Conservation (phyloP, 1,140 invertebrate genomes). For the Drosophila tani region DNA sequence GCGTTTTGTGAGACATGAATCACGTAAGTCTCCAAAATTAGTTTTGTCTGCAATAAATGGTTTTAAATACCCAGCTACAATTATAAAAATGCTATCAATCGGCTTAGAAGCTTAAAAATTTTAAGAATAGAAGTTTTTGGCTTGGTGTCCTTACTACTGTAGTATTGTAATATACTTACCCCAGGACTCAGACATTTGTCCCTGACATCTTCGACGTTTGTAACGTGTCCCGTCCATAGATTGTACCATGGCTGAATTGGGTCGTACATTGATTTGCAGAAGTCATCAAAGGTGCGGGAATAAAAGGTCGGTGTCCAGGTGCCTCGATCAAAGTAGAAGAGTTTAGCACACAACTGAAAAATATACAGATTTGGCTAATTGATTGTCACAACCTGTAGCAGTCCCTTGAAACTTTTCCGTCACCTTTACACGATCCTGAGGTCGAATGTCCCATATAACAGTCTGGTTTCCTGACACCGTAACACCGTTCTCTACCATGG, state of each 20-base stretch:
- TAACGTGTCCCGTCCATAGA: conserved; percentile 8
- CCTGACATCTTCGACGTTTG: conserved; percentile 12
- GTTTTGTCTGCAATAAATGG: conserved; percentile 3
- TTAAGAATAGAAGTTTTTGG: too few species aligned
- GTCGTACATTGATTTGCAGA: conserved; percentile 29
- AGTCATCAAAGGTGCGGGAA: not conserved
- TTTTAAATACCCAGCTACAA: not conserved
- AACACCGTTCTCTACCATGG: not conserved
- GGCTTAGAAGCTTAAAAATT: too few species aligned
- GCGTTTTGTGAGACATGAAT: not conserved
- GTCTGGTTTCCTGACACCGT: not conserved
- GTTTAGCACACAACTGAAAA: not conserved
- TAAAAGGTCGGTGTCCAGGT: conserved; percentile 13
- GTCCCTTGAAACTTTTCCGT: not conserved
- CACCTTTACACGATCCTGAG: conserved; percentile 12
- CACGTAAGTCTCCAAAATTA: not conserved
- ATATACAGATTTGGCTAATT: not conserved
- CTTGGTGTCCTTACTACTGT: too few species aligned
- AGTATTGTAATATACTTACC: conserved; percentile 17
- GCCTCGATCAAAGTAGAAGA: conserved; percentile 10
- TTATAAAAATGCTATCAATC: too few species aligned
- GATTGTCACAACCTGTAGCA: too few species aligned
- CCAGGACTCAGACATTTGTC: conserved; percentile 37
- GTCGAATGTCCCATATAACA: conserved; percentile 11
- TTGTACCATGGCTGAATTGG: conserved; percentile 11